Conservation (phyloP, 2,113 vertebrate genomes). For the Puma concolor region DNA sequence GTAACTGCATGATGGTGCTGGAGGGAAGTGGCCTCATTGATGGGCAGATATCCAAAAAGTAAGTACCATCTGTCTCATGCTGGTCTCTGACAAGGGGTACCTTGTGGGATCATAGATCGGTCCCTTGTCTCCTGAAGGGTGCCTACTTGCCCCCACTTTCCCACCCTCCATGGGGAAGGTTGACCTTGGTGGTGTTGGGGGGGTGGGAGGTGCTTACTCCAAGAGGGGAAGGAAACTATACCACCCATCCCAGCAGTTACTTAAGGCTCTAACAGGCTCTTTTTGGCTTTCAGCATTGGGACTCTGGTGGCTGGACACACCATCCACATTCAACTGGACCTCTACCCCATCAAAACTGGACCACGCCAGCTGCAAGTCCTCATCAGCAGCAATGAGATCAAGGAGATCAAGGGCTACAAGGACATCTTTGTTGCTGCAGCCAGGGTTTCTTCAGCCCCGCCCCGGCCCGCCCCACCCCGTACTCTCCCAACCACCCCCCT, state of each 20-base stretch:
- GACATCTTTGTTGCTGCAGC: constrained; percentile 58
- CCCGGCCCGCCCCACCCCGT: fast-evolving
- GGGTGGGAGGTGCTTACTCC: background rate
- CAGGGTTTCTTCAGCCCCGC: background rate
- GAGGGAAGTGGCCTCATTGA: constrained; percentile 75
- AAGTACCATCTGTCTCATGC: background rate
- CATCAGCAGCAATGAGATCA: constrained; percentile 71
- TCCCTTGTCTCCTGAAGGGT: background rate
- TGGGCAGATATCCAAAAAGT: constrained; percentile 69
- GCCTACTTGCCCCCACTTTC: background rate
- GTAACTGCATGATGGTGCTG: constrained; percentile 59
- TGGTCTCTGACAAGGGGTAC: background rate
- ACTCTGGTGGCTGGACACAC: constrained; percentile 61
- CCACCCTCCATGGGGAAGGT: background rate
- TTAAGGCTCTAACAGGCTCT: background rate
- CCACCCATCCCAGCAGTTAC: background rate
- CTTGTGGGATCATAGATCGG: background rate
- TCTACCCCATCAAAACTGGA: constrained; percentile 75
- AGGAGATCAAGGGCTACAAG: constrained; percentile 78
- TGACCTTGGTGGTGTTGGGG: background rate
- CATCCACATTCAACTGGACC: constrained; percentile 42
- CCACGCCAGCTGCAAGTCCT: constrained; percentile 75
- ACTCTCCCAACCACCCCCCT: too few species aligned
- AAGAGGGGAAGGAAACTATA: background rate
- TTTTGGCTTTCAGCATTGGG: constrained; percentile 70